Percentiles rank a stretch among this genome's conserved stretches.
phyloP scores from a whole-genome alignment of 2,113 vertebrate genomes.

The Callospermophilus lateralis region DNA sequence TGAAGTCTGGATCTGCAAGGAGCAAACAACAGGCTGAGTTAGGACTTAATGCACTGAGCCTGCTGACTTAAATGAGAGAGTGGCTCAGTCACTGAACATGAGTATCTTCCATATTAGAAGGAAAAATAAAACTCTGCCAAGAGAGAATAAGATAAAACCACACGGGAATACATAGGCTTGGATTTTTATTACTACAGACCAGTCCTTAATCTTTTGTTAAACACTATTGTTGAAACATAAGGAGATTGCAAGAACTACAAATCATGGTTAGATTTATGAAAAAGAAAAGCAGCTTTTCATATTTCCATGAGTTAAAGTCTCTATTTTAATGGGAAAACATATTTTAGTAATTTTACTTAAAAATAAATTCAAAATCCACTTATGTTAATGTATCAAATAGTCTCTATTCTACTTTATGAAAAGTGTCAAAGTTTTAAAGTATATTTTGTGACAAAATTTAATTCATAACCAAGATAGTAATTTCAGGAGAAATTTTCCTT shows the following conservation, averaged over 20 bases:
- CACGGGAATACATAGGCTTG: not conserved
- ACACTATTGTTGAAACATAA: not conserved
- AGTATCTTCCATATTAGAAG: not conserved
- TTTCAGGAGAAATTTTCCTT: not conserved
- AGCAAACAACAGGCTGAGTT: not conserved
- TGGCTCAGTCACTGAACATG: not conserved
- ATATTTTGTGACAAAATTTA: not conserved
- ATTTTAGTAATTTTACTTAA: constrained; percentile 34
- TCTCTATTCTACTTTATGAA: not conserved
- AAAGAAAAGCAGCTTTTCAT: not conserved
- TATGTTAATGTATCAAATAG: not conserved
- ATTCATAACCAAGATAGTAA: not conserved
- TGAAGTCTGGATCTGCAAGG: not conserved
- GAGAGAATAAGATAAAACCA: not conserved
- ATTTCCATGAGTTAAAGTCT: not conserved
- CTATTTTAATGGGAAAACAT: not conserved
- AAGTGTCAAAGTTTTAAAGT: not conserved
- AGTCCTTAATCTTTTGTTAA: not conserved
- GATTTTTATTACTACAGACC: not conserved
- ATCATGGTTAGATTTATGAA: not conserved
- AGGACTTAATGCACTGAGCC: not conserved
- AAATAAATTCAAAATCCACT: not conserved
- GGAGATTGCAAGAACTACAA: not conserved
- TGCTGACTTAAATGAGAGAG: not conserved
- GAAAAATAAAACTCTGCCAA: not conserved